Percentiles rank a stretch among this genome's conserved stretches.
phyloP scores from a whole-genome alignment of 1,140 invertebrate species.

The Trichogramma pretiosum region DNA sequence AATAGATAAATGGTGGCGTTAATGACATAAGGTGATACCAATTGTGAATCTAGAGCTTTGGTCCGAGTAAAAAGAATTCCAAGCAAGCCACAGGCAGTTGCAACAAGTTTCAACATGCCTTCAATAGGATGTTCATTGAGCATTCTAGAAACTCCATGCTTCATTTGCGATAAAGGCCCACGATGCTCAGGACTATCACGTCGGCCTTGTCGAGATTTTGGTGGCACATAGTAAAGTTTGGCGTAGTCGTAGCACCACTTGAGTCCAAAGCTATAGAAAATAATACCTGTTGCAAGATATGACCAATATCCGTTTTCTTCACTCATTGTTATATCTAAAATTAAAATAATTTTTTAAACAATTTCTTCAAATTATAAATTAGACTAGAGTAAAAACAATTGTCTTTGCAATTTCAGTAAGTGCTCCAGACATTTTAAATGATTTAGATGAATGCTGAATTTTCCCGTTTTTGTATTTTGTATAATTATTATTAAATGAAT shows the following conservation, averaged over 20 bases:
- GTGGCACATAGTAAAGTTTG: conserved; percentile 24
- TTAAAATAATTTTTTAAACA: background rate
- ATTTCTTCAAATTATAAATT: no score
- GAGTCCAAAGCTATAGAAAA: conserved; percentile 34
- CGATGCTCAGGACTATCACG: conserved; percentile 19
- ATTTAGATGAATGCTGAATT: no score
- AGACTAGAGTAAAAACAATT: background rate
- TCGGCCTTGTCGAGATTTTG: conserved; percentile 9
- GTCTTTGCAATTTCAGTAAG: no score
- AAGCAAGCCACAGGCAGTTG: conserved; percentile 29
- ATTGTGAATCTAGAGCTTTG: conserved; percentile 21
- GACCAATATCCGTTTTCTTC: conserved; percentile 22
- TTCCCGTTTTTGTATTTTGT: no score
- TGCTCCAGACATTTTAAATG: no score
- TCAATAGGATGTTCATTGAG: conserved; percentile 29
- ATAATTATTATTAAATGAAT: no score
- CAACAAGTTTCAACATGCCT: conserved; percentile 32
- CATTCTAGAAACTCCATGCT: conserved; percentile 16
- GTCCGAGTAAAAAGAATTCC: conserved; percentile 28
- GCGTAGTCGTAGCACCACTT: conserved; percentile 38
- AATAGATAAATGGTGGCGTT: conserved; percentile 42
- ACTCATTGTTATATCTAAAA: conserved; percentile 11
- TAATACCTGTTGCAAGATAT: conserved; percentile 28
- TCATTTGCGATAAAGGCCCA: conserved; percentile 15
- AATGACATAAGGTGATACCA: conserved; percentile 34